phyloP scores from a whole-genome alignment of 2,888 invertebrate genomes.

The Pammene aurita region DNA sequence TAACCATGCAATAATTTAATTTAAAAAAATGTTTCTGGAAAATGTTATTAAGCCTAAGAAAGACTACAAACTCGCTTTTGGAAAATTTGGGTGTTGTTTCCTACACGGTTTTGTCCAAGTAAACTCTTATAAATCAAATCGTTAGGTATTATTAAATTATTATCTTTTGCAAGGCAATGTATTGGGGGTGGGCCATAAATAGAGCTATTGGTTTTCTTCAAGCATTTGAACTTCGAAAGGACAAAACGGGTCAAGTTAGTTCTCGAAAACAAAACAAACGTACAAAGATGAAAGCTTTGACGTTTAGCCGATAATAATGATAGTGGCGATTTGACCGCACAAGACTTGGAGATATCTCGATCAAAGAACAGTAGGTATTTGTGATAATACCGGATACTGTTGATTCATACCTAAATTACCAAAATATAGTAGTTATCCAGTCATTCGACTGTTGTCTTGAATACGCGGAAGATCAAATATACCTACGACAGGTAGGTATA shows the following conservation, averaged over 20 bases:
- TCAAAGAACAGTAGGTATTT: constrained; percentile 3
- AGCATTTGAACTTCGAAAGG: background rate
- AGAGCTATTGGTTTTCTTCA: background rate
- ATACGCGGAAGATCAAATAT: background rate
- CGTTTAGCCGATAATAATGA: constrained; percentile 24
- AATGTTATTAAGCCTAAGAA: no score
- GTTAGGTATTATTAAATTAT: no score
- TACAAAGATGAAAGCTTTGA: constrained; percentile 9
- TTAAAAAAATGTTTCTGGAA: no score
- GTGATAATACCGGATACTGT: constrained; percentile 4
- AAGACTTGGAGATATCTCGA: constrained; percentile 10
- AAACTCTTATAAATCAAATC: no score
- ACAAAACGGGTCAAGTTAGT: constrained; percentile 1
- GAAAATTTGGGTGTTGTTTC: no score
- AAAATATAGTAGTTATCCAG: no score
- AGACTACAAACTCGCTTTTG: no score
- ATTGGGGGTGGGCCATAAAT: no score
- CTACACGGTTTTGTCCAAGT: no score
- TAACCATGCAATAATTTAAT: no score
- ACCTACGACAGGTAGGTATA: background rate
- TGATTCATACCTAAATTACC: background rate
- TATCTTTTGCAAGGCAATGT: no score
- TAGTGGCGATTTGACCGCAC: constrained; percentile 1
- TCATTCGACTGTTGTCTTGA: background rate
- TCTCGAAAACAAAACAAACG: no score